Conservation (phyloP, 2,797 vertebrate species). For the Alectoris magna region DNA sequence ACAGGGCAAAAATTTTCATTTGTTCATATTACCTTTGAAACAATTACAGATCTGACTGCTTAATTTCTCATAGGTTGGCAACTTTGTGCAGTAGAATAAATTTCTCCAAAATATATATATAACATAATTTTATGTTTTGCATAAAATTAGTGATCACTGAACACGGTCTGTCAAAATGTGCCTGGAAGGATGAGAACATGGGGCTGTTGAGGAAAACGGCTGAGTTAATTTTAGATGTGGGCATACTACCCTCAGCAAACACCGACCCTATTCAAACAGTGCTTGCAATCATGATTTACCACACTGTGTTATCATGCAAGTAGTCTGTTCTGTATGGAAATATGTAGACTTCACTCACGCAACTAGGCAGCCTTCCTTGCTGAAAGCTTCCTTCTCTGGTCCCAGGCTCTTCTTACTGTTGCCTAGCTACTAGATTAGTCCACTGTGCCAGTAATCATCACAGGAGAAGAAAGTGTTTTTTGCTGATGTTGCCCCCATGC, state of each 20-base stretch:
- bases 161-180: constrained; percentile 7
- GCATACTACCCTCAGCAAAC: constrained; percentile 1
- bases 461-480: neutral
- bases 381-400: neutral
- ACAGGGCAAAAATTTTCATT: constrained; percentile 20
- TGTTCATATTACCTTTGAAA: neutral
- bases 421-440: constrained; percentile 5
- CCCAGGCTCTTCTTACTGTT: neutral
- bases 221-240: constrained; percentile 11
- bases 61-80: constrained; percentile 29
- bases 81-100: constrained; percentile 3
- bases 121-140: constrained; percentile 7
- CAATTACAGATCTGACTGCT: neutral
- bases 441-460: neutral
- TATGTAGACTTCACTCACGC: neutral
- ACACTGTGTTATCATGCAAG: neutral
- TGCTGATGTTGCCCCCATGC: neutral
- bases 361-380: neutral
- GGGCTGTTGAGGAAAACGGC: constrained; percentile 10
- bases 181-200: constrained; percentile 14
- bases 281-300: constrained; percentile 13
- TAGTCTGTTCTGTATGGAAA: neutral
- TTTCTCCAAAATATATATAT: neutral
- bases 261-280: neutral
- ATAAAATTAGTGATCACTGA: constrained; percentile 38